Conservation (phyloP, 2,797 vertebrate genomes). For the Oreonectes daqikongensis region DNA sequence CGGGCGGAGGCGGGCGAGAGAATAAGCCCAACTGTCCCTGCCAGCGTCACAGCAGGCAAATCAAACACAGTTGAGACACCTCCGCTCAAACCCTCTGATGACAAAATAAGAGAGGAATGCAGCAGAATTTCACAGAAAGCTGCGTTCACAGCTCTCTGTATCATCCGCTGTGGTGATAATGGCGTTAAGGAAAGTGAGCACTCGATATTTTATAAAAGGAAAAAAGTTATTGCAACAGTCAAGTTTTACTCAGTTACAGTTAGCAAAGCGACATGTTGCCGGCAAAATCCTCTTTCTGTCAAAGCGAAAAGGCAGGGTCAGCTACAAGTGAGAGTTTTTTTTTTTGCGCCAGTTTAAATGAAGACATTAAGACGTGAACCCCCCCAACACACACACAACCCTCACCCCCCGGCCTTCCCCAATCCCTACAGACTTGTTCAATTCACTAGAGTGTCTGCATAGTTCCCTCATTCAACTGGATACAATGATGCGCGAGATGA, state of each 20-base stretch:
- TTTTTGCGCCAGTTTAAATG: constrained; percentile 67
- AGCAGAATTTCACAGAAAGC: constrained; percentile 45
- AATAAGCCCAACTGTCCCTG: constrained; percentile 76
- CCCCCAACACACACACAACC: constrained; percentile 60
- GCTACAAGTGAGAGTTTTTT: constrained; percentile 48
- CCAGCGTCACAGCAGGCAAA: constrained; percentile 73
- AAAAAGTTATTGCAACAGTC: constrained; percentile 17
- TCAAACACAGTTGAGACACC: constrained; percentile 62
- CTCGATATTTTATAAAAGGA: constrained; percentile 31
- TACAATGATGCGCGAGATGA: constrained; percentile 99
- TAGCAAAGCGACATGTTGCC: background rate
- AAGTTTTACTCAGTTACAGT: constrained; percentile 15
- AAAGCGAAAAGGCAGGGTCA: constrained; percentile 47
- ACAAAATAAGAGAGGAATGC: constrained; percentile 59
- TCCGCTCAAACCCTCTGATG: constrained; percentile 54
- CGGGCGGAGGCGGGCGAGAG: constrained; percentile 74
- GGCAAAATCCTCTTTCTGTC: background rate
- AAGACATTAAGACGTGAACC: constrained; percentile 89
- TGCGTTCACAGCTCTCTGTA: constrained; percentile 34
- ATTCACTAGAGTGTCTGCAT: constrained; percentile 82
- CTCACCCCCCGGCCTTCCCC: constrained; percentile 45
- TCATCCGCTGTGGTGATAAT: constrained; percentile 13
- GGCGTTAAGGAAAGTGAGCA: constrained; percentile 19
- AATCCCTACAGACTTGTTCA: constrained; percentile 76
- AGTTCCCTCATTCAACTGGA: constrained; percentile 95